Evolutionary conservation across 2,888 invertebrate genomes (phyloP).

Genomic region (Drosophila niveifrons): DNA sequence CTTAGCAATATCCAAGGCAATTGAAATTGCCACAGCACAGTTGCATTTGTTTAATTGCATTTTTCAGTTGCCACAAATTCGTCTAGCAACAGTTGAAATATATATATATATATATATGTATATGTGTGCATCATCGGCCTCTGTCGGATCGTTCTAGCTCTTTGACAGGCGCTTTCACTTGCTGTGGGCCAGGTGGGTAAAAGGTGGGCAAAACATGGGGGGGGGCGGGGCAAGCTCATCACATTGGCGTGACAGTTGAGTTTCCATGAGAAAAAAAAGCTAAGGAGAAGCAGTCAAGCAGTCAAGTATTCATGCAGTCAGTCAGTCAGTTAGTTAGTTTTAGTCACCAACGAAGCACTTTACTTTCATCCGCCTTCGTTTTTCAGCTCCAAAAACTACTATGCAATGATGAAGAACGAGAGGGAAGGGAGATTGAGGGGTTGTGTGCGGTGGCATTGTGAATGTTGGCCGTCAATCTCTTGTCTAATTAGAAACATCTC

Average conservation of each 20-base stretch:
- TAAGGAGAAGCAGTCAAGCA: constrained; percentile 18
- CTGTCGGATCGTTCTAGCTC: constrained; percentile 23
- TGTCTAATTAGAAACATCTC: constrained; percentile 71
- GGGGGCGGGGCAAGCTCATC: not conserved
- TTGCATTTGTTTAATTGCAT: not conserved
- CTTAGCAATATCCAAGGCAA: not conserved
- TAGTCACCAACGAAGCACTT: constrained; percentile 17
- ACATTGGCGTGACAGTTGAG: constrained; percentile 33
- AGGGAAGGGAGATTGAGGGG: not conserved
- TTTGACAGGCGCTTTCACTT: constrained; percentile 15
- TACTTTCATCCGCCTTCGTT: constrained; percentile 9
- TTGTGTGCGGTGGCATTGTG: constrained; percentile 13
- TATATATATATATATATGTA: not conserved
- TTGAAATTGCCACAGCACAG: too few species aligned
- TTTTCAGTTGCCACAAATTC: not conserved
- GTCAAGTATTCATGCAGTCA: constrained; percentile 12
- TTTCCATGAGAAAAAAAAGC: constrained; percentile 32
- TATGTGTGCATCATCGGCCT: constrained; percentile 29
- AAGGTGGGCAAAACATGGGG: constrained; percentile 32
- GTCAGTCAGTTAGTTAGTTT: not conserved
- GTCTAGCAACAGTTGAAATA: constrained; percentile 11
- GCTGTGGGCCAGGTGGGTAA: not conserved
- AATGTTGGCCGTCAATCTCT: constrained; percentile 62
- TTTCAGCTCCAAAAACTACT: constrained; percentile 3
- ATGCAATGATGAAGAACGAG: not conserved